phyloP scores from a whole-genome alignment of 2,113 vertebrate genomes.

The Emydocephalus ijimae region DNA sequence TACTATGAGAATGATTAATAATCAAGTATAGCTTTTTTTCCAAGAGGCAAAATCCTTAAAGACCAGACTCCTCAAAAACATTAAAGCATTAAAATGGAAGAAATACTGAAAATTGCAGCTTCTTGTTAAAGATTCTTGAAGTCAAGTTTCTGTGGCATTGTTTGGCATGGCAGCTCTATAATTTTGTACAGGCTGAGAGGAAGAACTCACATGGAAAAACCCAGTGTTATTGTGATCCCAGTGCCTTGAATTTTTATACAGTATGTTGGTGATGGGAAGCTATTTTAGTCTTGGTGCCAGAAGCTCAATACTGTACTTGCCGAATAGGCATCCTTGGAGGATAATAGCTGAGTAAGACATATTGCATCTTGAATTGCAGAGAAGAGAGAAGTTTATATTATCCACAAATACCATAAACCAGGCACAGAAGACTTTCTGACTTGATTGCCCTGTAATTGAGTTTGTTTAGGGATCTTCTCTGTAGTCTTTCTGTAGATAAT shows the following conservation, averaged over 20 bases:
- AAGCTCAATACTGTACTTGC: not conserved
- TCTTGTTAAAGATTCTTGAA: not conserved
- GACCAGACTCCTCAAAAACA: not conserved
- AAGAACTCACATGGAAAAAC: not conserved
- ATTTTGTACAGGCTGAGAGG: not conserved
- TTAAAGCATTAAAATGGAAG: not conserved
- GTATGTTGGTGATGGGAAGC: not conserved
- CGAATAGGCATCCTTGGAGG: not conserved
- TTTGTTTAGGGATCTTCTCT: not conserved
- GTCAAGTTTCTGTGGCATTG: not conserved
- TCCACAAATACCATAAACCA: not conserved
- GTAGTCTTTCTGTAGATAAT: not conserved
- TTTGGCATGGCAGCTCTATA: not conserved
- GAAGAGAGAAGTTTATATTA: not conserved
- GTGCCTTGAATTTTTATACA: not conserved
- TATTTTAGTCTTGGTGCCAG: slow-evolving; percentile 8
- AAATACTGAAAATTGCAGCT: not conserved
- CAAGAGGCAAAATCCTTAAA: not conserved
- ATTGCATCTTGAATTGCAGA: not conserved
- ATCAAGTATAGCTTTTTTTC: not conserved
- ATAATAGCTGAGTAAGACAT: not conserved
- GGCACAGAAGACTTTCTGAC: not conserved
- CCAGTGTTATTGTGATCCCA: not conserved
- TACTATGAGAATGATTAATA: not conserved
- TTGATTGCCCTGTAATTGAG: not conserved